These are phyloP conservation scores for Lytechinus variegatus DNA, from an alignment of 35 echinoderm and acorn worm species.

Conservation along the genomic window DNA sequence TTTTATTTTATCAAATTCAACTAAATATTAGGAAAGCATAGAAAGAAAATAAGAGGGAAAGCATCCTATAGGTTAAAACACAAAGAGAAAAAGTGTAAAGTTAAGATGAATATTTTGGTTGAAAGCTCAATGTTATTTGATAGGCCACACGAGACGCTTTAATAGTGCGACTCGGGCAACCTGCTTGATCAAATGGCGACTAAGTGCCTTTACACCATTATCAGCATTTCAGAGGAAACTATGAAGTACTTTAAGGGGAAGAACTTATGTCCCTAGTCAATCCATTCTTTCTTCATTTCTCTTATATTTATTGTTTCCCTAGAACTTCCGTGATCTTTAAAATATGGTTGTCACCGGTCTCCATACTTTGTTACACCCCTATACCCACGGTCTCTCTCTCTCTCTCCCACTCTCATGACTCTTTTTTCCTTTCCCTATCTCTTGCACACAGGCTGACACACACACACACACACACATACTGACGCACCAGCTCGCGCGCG, in stretches of 20 bases:
- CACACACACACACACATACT: too few species aligned
- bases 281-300: neutral
- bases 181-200: slow-evolving; percentile 16
- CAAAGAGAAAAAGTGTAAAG: neutral
- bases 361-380: too few species aligned
- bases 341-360: neutral
- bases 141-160: neutral
- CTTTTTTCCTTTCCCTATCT: neutral
- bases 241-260: neutral
- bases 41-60: neutral
- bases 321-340: neutral
- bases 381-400: neutral
- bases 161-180: neutral
- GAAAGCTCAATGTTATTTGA: slow-evolving; percentile 8
- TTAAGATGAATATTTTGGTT: neutral
- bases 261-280: neutral
- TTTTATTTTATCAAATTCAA: neutral
- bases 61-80: neutral
- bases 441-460: neutral
- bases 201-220: slow-evolving; percentile 14
- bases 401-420: neutral
- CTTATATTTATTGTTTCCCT: neutral
- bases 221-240: slow-evolving; percentile 2
- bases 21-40: neutral
- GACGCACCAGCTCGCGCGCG: too few species aligned